Evolutionary conservation across 2,888 invertebrate genomes (phyloP), one percentile per base, ranked within the genome.

Genomic region (Drosophila austrosaltans): DNA sequence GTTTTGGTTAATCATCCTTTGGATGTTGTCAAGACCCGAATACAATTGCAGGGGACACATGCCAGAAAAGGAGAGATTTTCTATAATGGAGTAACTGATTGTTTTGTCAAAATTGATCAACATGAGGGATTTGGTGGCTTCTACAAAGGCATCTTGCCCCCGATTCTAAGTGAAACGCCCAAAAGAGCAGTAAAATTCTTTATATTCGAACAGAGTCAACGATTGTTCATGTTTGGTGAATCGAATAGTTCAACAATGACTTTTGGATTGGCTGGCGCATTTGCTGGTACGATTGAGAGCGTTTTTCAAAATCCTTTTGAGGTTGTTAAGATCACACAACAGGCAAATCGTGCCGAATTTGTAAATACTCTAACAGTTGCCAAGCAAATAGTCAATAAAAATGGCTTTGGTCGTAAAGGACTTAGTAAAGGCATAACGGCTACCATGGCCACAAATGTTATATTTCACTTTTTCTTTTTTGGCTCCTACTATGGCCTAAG

Each of bases 1-100:
- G 25, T 68, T 2, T 1, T 28, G 0, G 5, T 60, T 0, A 1
- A 78, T 20, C 16, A 68, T 65, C 85, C 87, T 1, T 40, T 82
- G 28, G 87, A 82, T 40, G 66, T 87, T n/a, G 42, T 82, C 3
- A 82, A 76, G 66, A 72, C 85, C 0, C 66, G 85, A 0, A 39
- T 84, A 28, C 85, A 87, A 48, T n/a, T 81, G 61, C 76, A 84
- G 44, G 54, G n/a, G 1, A 12, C 16, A 0, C 1, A 12, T 1
- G 10, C 10, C 0, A 0, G 0, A 0, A 6, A n/a, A 0, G 56
- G 7, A 1, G 16, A 40, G 2, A 5, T 3, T 0, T 2, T n/a
- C 2, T 82, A 87, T 32, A 2, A 6, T 1, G 74, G 76, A 1
- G 20, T 76, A 0, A 1, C 53, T 1, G 69, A 82, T 44, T 72